Conservation (phyloP, 2,113 vertebrate genomes). For the cattle (Bos taurus) region ARS-UCD2.0 NC_037348.1:30483501-30484000, state of each 20-base stretch:
- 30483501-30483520: background rate
- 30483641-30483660: background rate
- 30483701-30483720: background rate
- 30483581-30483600: background rate
- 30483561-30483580: background rate
- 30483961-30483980: background rate
- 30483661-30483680: too few species aligned
- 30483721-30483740: background rate
- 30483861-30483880: background rate
- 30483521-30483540: background rate
- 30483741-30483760: background rate
- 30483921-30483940: background rate
- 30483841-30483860: background rate
- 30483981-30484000: rapidly evolving
- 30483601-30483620: background rate
- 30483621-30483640: too few species aligned
- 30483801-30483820: rapidly evolving
- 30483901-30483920: background rate
- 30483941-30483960: background rate
- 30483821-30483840: background rate
- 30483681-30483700: background rate
- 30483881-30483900: background rate
- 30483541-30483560: background rate
- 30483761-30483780: background rate
- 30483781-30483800: background rate